These are phyloP conservation scores for Drosophila setosimentum DNA, from an alignment of 2,888 invertebrate species.

Conservation along the genomic window DNA sequence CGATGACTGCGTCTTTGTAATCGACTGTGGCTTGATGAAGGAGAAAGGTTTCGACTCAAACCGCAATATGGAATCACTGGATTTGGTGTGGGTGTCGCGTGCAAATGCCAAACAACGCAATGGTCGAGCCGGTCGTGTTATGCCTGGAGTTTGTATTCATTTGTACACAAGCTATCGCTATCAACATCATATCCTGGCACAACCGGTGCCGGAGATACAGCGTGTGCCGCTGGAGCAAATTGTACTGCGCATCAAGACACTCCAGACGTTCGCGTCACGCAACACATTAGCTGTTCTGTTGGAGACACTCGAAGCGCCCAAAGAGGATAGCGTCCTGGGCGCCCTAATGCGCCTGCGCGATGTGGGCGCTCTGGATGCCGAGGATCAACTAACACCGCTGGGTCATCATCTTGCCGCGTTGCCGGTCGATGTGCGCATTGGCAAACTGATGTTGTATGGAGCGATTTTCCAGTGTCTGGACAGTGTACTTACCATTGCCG, in stretches of 20 bases:
- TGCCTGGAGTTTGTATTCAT: constrained; percentile 93
- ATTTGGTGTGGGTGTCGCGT: constrained; percentile 94
- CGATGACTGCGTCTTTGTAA: constrained; percentile 97
- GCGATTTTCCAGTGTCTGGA: constrained; percentile 96
- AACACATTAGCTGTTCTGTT: constrained; percentile 81
- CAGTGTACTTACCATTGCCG: constrained; percentile 95
- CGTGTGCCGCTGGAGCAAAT: constrained; percentile 94
- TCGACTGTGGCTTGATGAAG: constrained; percentile 97
- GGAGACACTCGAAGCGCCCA: constrained; percentile 91
- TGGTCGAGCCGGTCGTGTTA: constrained; percentile 96
- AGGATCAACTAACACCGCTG: constrained; percentile 91
- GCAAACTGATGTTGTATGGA: constrained; percentile 96
- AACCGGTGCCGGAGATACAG: constrained; percentile 95
- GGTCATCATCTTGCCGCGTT: constrained; percentile 95
- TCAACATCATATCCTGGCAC: constrained; percentile 88
- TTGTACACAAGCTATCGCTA: constrained; percentile 92
- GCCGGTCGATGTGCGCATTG: constrained; percentile 95
- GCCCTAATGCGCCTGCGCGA: constrained; percentile 90
- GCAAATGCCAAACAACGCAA: constrained; percentile 96
- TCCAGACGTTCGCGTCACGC: constrained; percentile 84
- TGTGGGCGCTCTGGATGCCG: constrained; percentile 92
- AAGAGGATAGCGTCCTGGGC: constrained; percentile 88
- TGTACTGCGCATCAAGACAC: constrained; percentile 90
- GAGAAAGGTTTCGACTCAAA: constrained; percentile 90
- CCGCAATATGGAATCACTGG: constrained; percentile 94